Evolutionary conservation across 2,888 invertebrate species (phyloP), one percentile per base, ranked within the genome.

Genomic region (Helicoverpa assulta): DNA sequence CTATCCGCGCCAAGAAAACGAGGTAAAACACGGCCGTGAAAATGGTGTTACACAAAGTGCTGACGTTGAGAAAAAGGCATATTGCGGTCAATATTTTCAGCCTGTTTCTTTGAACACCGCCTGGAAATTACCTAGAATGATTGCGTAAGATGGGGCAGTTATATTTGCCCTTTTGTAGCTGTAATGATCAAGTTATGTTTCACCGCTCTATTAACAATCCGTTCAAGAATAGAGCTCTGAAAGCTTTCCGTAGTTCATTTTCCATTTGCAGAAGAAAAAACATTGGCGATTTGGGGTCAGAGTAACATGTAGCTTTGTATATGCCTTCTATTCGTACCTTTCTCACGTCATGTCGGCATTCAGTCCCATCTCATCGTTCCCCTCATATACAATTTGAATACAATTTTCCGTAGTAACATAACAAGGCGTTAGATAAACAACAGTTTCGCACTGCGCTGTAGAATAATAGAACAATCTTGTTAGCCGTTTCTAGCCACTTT

Each of bases 361-460:
- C 47, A n/a, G 16, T 47, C 47, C 47, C n/a, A 47, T 47, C 47
- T n/a, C 47, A 47, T 47, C 12, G n/a, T 47, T n/a, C 47, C n/a
- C 47, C 47, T 47, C 5, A 47, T 47, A 47, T n/a, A 47, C 47
- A 47, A 47, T 47, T 47, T 47, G 47, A 47, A 47, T 47, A 47
- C 47, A 47, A 47, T 47, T 47, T 47, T 47, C 47, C 47, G 47
- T n/a, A 47, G 47, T 47, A 47, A n/a, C n/a, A 47, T n/a, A 47
- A 47, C 47, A 47, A 47, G 16, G 47, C n/a, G 47, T 6, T 47
- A 16, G 47, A 47, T 47, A 47, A 47, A 47, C 47, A 47, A 47
- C 47, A 16, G 47, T 47, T 47, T 47, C 47, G 5, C 47, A 47
- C 12, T 47, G n/a, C 16, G 47, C 47, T n/a, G n/a, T 47, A 47